These are phyloP conservation scores for Bothrops alternatus DNA, from an alignment of 2,797 vertebrate species.

Conservation along the genomic window DNA sequence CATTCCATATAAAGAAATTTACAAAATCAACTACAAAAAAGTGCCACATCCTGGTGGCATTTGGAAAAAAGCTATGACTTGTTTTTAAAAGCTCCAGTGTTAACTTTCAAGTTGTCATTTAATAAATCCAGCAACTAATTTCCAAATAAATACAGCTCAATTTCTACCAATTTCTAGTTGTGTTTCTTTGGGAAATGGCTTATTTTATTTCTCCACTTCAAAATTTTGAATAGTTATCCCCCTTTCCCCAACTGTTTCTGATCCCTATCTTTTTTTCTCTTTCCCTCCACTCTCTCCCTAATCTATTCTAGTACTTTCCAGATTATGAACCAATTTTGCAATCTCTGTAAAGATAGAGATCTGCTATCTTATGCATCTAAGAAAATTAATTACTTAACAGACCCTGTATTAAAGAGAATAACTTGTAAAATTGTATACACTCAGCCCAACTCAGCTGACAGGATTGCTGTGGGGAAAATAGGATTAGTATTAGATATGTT, in stretches of 20 bases:
- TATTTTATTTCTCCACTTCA: conserved; percentile 6
- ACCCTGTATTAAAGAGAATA: neutral
- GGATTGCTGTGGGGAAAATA: neutral
- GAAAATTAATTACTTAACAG: neutral
- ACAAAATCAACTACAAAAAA: neutral
- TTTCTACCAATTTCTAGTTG: neutral
- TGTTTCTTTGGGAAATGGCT: neutral
- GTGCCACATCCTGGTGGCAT: neutral
- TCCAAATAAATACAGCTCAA: neutral
- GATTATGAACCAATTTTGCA: neutral
- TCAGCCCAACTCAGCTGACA: neutral
- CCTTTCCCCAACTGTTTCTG: neutral
- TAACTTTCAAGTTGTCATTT: neutral
- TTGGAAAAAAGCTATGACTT: neutral
- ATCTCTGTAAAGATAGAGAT: neutral
- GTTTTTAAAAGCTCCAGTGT: no score
- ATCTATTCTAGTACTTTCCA: neutral
- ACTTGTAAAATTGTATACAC: neutral
- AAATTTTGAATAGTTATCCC: neutral
- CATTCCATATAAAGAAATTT: neutral
- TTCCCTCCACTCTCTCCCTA: no score
- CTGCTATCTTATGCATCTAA: neutral
- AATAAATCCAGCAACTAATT: neutral
- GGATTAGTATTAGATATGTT: neutral
- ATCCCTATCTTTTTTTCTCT: neutral